phyloP scores from a whole-genome alignment of 2,888 invertebrate species.

The Saturnia pavonia region DNA sequence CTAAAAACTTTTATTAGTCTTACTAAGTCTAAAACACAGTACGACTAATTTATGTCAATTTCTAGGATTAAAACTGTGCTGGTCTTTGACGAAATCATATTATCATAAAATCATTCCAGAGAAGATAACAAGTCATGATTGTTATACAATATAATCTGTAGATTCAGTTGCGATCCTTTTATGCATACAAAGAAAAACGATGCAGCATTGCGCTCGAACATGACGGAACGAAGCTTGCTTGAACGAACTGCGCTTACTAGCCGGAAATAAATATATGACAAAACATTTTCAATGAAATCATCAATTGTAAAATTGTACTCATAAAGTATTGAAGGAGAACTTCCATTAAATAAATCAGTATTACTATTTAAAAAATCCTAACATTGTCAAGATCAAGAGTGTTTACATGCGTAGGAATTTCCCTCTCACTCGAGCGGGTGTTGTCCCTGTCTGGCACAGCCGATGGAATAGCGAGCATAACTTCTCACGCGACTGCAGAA shows the following conservation, averaged over 20 bases:
- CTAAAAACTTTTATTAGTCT: no score
- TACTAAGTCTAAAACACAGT: no score
- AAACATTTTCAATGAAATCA: neutral
- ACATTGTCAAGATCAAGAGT: constrained; percentile 8
- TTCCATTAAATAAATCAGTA: neutral
- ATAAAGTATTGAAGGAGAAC: neutral
- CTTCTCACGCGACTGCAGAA: constrained; percentile 35
- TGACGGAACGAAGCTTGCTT: no score
- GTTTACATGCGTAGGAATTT: constrained; percentile 9
- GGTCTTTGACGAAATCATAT: no score
- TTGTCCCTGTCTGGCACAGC: constrained; percentile 3
- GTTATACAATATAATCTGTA: constrained; percentile 24
- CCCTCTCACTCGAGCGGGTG: neutral
- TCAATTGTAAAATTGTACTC: neutral
- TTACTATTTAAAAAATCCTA: neutral
- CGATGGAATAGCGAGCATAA: constrained; percentile 28
- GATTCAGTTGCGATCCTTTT: constrained; percentile 43
- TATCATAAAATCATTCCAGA: no score
- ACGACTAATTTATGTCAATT: no score
- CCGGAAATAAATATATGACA: neutral
- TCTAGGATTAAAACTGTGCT: no score
- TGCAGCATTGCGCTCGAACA: constrained; percentile 16
- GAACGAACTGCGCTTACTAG: neutral
- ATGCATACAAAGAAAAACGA: constrained; percentile 49
- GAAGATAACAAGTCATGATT: neutral